phyloP scores from a whole-genome alignment of 1,140 invertebrate genomes.

The Littorina saxatilis region DNA sequence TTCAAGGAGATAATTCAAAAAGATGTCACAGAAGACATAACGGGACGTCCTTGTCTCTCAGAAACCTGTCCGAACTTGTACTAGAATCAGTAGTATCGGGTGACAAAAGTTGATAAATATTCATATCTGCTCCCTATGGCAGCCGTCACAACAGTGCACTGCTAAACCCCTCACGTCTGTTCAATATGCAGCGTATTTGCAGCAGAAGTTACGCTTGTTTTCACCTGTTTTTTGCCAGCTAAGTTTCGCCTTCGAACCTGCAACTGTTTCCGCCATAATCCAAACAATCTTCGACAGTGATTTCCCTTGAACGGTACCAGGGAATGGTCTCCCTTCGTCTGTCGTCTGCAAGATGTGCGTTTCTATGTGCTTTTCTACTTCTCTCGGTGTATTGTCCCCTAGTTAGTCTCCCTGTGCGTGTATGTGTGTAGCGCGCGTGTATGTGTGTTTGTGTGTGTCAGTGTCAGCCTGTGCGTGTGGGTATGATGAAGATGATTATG shows the following conservation, averaged over 20 bases:
- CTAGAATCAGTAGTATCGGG: neutral
- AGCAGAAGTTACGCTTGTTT: neutral
- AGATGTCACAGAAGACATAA: too few relatives aligned
- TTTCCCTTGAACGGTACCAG: neutral
- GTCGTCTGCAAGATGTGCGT: slow-evolving; percentile 25
- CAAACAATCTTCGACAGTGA: neutral
- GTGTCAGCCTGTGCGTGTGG: too few relatives aligned
- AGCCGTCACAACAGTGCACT: too few relatives aligned
- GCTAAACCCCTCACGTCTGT: too few relatives aligned
- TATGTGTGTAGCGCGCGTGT: too few relatives aligned
- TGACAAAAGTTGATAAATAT: neutral
- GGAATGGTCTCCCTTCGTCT: neutral
- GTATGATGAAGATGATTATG: too few relatives aligned
- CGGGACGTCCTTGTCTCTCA: neutral
- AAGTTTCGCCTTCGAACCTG: neutral
- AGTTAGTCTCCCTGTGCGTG: too few relatives aligned
- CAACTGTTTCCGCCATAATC: slow-evolving; percentile 29
- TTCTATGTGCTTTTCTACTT: too few relatives aligned
- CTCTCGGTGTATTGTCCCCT: too few relatives aligned
- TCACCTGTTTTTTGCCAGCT: neutral
- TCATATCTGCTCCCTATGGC: neutral
- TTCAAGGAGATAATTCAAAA: too few relatives aligned
- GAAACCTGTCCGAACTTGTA: slow-evolving; percentile 17
- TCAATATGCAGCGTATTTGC: too few relatives aligned
- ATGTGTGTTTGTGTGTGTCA: too few relatives aligned